Percentiles rank a stretch among this genome's conserved stretches.
Conservation (phyloP, 2,888 invertebrate genomes). For the Sepiola atlantica region DNA sequence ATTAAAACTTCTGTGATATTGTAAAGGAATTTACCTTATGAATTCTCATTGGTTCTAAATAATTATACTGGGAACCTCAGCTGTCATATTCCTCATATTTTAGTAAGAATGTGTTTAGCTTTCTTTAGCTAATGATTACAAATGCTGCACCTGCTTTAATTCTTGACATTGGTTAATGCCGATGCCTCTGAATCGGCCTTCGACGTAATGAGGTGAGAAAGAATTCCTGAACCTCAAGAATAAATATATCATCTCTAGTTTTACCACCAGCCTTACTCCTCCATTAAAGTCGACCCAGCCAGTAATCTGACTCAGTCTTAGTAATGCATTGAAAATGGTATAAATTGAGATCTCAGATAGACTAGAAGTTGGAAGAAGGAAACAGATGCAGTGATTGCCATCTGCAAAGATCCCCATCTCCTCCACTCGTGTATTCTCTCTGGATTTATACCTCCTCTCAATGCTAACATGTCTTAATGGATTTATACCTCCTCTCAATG, state of each 20-base stretch:
- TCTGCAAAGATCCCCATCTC: not conserved
- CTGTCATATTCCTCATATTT: not conserved
- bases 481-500: too few relatives aligned
- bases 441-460: too few relatives aligned
- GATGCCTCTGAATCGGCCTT: not conserved
- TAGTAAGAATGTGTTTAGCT: not conserved
- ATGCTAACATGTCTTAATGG: too few relatives aligned
- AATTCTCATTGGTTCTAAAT: not conserved
- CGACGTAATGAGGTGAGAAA: not conserved
- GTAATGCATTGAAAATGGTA: not conserved
- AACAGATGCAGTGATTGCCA: not conserved
- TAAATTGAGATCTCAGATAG: not conserved
- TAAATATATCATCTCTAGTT: not conserved
- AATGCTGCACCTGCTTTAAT: not conserved
- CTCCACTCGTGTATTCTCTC: too few relatives aligned
- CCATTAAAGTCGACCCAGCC: not conserved
- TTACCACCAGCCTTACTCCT: not conserved
- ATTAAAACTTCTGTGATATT: not conserved
- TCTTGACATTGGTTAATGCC: not conserved
- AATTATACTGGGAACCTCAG: not conserved
- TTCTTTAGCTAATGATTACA: not conserved
- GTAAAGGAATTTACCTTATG: not conserved
- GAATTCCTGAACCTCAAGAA: not conserved
- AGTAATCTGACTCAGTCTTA: constrained; percentile 6
- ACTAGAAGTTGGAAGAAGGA: not conserved